Evolutionary conservation across 2,113 vertebrate genomes (phyloP).

Genomic region (Nicator chloris): DNA sequence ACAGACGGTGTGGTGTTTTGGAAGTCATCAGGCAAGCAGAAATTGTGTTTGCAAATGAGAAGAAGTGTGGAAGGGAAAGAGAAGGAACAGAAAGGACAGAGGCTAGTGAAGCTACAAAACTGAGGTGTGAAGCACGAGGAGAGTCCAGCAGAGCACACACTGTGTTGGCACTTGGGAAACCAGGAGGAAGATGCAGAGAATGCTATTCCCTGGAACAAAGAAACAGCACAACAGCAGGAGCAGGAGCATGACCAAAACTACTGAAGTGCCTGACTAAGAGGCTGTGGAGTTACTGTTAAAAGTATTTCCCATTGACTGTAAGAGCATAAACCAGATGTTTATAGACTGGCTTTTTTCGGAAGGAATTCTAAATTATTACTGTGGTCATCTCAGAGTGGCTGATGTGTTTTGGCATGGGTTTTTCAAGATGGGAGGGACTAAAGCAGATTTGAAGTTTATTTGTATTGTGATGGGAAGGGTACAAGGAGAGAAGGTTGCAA

Average conservation of each 20-base stretch:
- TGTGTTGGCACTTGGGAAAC: not conserved
- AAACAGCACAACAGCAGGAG: not conserved
- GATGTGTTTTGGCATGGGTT: not conserved
- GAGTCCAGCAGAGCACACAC: not conserved
- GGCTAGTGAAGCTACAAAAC: not conserved
- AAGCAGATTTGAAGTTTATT: not conserved
- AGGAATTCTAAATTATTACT: not conserved
- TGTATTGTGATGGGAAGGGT: not conserved
- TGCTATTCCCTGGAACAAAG: not conserved
- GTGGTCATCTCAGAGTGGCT: not conserved
- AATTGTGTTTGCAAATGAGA: not conserved
- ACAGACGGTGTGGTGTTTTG: not conserved
- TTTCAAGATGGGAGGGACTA: not conserved
- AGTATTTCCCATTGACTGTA: not conserved
- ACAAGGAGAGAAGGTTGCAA: not conserved
- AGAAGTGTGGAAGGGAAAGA: not conserved
- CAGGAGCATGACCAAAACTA: not conserved
- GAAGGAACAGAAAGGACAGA: not conserved
- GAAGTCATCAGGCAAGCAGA: not conserved
- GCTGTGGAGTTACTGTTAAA: not conserved
- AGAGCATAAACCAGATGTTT: not conserved
- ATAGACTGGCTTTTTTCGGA: not conserved
- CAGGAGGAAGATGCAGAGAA: not conserved
- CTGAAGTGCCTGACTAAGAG: not conserved
- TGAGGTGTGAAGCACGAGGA: not conserved